phyloP scores from a whole-genome alignment of 2,888 invertebrate species.

The Auanema sp. region DNA sequence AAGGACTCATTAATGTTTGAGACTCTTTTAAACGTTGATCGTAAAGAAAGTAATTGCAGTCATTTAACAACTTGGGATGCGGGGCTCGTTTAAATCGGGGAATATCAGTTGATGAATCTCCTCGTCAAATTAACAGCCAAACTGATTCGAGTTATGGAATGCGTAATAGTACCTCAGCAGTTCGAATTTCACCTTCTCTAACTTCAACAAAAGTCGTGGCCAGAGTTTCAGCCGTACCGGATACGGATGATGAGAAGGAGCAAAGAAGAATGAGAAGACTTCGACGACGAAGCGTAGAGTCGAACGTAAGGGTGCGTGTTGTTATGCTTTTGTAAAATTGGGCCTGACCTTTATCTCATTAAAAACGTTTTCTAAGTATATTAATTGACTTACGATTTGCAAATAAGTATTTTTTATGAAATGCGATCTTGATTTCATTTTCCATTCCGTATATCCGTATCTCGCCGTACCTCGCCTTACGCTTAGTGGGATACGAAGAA shows the following conservation, averaged over 20 bases:
- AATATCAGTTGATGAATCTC: slow-evolving; percentile 43
- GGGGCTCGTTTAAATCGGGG: slow-evolving; percentile 43
- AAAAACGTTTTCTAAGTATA: neutral
- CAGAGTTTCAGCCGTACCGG: slow-evolving; percentile 20
- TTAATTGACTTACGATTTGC: neutral
- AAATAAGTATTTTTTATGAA: neutral
- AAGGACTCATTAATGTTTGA: slow-evolving; percentile 56
- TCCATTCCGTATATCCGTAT: too few relatives aligned
- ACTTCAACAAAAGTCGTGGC: slow-evolving; percentile 19
- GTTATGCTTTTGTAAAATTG: neutral
- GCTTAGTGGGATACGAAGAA: too few relatives aligned
- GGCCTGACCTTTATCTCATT: too few relatives aligned
- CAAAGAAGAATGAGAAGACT: slow-evolving; percentile 41
- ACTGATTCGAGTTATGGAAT: slow-evolving; percentile 22
- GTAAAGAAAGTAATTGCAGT: slow-evolving; percentile 27
- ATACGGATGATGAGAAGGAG: slow-evolving; percentile 37
- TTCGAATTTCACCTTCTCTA: slow-evolving; percentile 21
- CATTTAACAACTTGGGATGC: slow-evolving; percentile 49
- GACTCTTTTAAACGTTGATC: neutral
- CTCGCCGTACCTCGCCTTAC: too few relatives aligned
- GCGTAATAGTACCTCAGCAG: slow-evolving; percentile 26
- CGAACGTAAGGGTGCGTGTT: slow-evolving; percentile 31
- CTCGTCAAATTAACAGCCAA: slow-evolving; percentile 13
- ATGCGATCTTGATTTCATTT: neutral
- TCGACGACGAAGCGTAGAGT: slow-evolving; percentile 42